phyloP scores from a whole-genome alignment of 2,113 vertebrate genomes.

The human (Homo sapiens) region GRCh38 chr11:57292001-57292500 shows the following conservation, averaged over 20 bases:
- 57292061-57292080: neutral
- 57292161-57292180: neutral
- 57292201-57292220: neutral
- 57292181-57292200: neutral
- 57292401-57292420: too few species aligned
- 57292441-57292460: too few species aligned
- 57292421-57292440: too few species aligned
- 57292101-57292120: neutral
- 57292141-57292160: neutral
- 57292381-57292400: too few species aligned
- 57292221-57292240: conserved; percentile 29
- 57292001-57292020: neutral
- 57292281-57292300: conserved; percentile 27
- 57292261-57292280: conserved; percentile 17
- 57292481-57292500: too few species aligned
- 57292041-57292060: neutral
- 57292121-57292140: neutral
- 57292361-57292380: too few species aligned
- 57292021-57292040: neutral
- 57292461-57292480: too few species aligned
- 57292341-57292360: conserved; percentile 19
- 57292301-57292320: conserved; percentile 50
- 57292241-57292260: neutral
- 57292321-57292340: neutral
- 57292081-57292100: neutral